A percentile compares a stretch with the other conserved stretches of the same genome.
phyloP scores from a whole-genome alignment of 2,113 vertebrate genomes.

The Laterallus jamaicensis region DNA sequence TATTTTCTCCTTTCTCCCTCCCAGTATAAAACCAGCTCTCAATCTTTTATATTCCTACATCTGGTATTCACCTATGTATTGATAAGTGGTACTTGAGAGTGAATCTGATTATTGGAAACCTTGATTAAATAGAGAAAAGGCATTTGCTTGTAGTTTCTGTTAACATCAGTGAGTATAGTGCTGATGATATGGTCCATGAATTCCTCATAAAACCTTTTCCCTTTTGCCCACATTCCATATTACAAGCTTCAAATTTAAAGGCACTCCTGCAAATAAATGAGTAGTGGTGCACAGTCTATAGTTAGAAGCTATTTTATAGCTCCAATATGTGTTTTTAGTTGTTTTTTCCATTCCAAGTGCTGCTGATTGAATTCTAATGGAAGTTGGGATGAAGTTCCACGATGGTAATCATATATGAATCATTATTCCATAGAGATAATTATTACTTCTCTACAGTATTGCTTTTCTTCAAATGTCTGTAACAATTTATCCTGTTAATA shows the following conservation, averaged over 20 bases:
- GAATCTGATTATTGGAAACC: background rate
- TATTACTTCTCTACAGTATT: background rate
- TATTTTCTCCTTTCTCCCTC: background rate
- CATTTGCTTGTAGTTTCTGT: background rate
- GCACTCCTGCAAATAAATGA: background rate
- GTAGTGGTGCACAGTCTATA: background rate
- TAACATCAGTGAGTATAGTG: background rate
- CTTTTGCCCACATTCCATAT: background rate
- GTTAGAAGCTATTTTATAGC: background rate
- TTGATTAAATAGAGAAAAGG: background rate
- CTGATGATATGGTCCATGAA: background rate
- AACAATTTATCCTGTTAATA: background rate
- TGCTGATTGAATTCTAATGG: background rate
- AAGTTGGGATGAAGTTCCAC: background rate
- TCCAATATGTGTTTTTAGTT: background rate
- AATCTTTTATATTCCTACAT: background rate
- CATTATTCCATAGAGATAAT: constrained; percentile 12
- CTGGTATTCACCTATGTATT: background rate
- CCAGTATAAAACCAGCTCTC: background rate
- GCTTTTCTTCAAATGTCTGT: background rate
- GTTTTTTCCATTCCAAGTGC: background rate
- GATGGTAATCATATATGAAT: background rate
- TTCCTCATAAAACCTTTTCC: background rate
- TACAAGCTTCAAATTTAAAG: background rate
- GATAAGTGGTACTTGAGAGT: background rate